Evolutionary conservation across 2,113 vertebrate species (phyloP).

Genomic region (Daubentonia madagascariensis): DNA sequence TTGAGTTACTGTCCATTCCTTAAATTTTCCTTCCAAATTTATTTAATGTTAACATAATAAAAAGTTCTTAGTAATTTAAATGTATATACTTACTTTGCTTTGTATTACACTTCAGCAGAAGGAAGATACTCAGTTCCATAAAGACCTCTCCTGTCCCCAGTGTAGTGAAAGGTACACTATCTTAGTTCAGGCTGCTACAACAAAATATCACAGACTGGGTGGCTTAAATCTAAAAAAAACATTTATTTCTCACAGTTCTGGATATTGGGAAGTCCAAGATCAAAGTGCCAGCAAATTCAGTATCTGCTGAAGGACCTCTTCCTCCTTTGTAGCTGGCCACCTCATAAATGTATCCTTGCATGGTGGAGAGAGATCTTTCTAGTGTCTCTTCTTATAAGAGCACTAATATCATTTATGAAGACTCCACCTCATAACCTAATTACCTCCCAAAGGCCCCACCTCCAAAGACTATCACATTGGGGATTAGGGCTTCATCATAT

Average conservation of each 20-base stretch:
- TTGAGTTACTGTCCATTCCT: not conserved
- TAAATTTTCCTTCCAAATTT: not conserved
- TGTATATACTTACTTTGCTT: not conserved
- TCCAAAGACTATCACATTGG: not conserved
- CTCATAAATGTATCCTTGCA: not conserved
- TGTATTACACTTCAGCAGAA: not conserved
- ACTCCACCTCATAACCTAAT: not conserved
- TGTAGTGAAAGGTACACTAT: not conserved
- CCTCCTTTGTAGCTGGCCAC: fast-evolving
- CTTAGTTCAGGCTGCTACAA: not conserved
- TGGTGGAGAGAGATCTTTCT: not conserved
- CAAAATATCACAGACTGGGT: not conserved
- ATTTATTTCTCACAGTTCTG: not conserved
- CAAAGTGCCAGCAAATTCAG: not conserved
- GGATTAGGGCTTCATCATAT: not conserved
- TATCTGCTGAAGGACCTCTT: not conserved
- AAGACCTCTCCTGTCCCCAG: fast-evolving
- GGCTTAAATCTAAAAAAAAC: not conserved
- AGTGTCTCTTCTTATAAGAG: not conserved
- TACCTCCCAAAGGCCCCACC: no score
- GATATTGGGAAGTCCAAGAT: not conserved
- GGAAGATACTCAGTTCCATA: not conserved
- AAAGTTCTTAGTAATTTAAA: not conserved
- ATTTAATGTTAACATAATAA: not conserved
- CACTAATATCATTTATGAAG: not conserved